Base-by-base conservation (phyloP, 2,888 invertebrate genomes). In the Leucophora obtusa region DNA sequence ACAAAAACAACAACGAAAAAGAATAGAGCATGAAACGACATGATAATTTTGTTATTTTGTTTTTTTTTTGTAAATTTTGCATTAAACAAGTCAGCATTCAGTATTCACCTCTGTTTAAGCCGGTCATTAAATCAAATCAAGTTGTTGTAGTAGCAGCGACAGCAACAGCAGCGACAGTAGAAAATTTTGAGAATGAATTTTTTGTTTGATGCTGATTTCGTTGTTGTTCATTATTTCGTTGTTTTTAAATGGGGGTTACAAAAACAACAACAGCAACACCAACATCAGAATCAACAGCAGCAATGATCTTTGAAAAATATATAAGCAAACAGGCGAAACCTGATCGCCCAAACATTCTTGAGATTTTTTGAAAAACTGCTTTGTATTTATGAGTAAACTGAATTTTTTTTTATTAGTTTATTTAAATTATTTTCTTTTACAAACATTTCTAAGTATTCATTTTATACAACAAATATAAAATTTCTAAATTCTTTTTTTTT, bases 291-390 rank as follows among this genome's bases (percentile, higher is more conserved):
- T 35, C 28, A 47, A 56, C 11, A 62, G 38, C 47, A 68, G 58
- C 77, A 68, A 71, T 77, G 68, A 54, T 74, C 73, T 73, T 74
- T 74, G 74, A 68, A 79, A 69, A 59, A 59, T 54, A 68, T 18
- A 63, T 53, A 53, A 83, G 77, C 84, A 85, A 87, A 86, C 87
- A 87, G 86, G 87, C 87, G 87, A 87, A 88, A 88, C 88, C 88
- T 87, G 88, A 86, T 88, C 88, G 88, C 88, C 88, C 88, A 88
- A 88, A 85, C 88, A 88, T 88, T 88, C 88, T 88, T 88, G 53
- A 84, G 82, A 87, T 88, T 82, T 83, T 83, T 74, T 74, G 60
- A 6, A 28, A 28, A 28, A 71, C 79, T 63, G 70, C 54, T 70
- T 28, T 68, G 74, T 69, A 50, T n/a, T n/a, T 47, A 6, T 47